A percentile compares a stretch with the other conserved stretches of the same genome.
Conservation (phyloP, 2,797 vertebrate species). For the Coccyzus lansbergi region DNA sequence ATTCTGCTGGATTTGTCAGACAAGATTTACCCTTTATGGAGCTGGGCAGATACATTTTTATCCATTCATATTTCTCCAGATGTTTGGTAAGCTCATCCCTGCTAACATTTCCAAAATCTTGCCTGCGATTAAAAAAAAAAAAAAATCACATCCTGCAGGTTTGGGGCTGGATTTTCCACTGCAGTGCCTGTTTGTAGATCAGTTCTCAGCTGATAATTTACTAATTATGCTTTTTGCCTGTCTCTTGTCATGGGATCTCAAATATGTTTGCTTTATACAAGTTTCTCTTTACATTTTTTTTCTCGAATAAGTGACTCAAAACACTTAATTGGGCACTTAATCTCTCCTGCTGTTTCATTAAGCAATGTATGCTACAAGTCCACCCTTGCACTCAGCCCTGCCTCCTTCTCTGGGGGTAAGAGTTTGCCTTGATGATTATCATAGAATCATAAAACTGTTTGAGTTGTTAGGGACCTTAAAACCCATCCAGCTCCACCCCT, state of each 20-base stretch:
- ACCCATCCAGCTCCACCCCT: too few relatives aligned
- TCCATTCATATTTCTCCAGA: slow-evolving; percentile 59
- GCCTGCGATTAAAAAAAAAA: background rate
- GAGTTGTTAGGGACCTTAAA: too few relatives aligned
- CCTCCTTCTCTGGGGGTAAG: background rate
- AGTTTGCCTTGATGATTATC: background rate
- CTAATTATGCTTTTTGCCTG: background rate
- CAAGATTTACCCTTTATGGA: slow-evolving; percentile 52
- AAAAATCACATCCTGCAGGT: background rate
- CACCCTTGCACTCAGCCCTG: background rate
- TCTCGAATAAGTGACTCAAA: background rate
- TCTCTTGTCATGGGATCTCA: background rate
- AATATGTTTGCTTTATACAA: background rate
- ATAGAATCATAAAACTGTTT: too few relatives aligned
- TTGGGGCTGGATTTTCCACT: background rate
- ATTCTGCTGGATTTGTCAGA: slow-evolving; percentile 58
- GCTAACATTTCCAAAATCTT: slow-evolving; percentile 5
- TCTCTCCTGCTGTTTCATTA: background rate
- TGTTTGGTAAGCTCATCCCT: slow-evolving; percentile 42
- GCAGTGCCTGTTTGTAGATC: background rate
- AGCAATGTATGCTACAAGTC: background rate
- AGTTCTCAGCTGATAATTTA: background rate
- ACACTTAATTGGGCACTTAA: background rate
- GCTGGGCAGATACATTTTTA: slow-evolving; percentile 43
- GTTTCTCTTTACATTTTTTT: background rate